A percentile compares a stretch with the other conserved stretches of the same genome.
Evolutionary conservation across 2,113 vertebrate species (phyloP).

Genomic region (Amia ocellicauda): DNA sequence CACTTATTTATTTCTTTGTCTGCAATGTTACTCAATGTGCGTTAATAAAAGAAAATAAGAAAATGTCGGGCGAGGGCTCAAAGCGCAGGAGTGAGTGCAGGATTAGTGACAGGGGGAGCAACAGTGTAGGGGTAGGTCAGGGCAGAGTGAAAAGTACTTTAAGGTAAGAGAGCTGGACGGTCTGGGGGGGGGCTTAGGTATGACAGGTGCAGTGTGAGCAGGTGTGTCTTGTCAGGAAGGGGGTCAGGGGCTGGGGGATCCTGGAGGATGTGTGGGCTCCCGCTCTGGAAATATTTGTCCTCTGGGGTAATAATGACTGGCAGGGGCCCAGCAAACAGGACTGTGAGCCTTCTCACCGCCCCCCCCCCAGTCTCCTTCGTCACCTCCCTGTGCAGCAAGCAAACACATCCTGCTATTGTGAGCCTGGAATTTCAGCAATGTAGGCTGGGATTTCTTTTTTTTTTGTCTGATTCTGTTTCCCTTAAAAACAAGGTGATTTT

Average conservation of each 20-base stretch:
- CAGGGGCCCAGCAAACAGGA: slow-evolving; percentile 38
- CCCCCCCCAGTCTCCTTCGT: slow-evolving; percentile 22
- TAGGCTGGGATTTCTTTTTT: no score
- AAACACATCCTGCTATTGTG: slow-evolving; percentile 74
- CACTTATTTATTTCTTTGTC: no score
- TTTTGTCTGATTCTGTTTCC: neutral
- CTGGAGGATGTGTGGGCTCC: slow-evolving; percentile 2
- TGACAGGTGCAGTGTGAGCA: slow-evolving; percentile 16
- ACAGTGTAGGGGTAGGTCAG: no score
- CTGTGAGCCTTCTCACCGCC: slow-evolving; percentile 6
- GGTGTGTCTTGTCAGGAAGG: no score
- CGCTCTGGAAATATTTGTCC: slow-evolving; percentile 63
- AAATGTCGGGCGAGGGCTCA: no score
- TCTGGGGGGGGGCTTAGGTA: no score
- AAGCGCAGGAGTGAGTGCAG: no score
- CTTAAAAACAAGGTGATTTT: slow-evolving; percentile 38
- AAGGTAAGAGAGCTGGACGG: no score
- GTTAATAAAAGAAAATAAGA: no score
- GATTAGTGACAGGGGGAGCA: no score
- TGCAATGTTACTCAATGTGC: no score
- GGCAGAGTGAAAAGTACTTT: no score
- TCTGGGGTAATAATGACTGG: slow-evolving; percentile 65
- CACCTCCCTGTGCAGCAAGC: slow-evolving; percentile 41
- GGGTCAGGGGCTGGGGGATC: neutral
- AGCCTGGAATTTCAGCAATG: slow-evolving; percentile 64